Evolutionary conservation across 2,113 vertebrate genomes (phyloP), one percentile per base, ranked within the genome.

Genomic region (Brachyistius frenatus): DNA sequence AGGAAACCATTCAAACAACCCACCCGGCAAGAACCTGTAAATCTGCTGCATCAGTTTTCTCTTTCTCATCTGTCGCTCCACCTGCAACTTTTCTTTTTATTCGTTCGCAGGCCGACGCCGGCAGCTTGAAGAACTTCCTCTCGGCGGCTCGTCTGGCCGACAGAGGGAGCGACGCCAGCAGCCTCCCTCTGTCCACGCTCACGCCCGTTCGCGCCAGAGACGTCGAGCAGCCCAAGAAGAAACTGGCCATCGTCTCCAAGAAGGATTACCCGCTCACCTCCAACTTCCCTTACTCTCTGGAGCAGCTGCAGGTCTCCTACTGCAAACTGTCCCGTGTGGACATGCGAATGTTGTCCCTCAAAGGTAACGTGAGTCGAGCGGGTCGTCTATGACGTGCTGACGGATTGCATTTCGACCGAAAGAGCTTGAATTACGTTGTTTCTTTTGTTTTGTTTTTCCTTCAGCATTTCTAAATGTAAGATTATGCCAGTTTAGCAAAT

Each of bases 161-260:
- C 90, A 94, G 92, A 89, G 97, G 97, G 47, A 94, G 82, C 5
- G 91, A 96, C 66, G 5, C 91, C 0, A 94, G 90, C 47, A 87
- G 81, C 2, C 89, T 97, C 5, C 92, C 95, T 0, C 94, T 99
- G 57, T 96, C 96, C 39, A 87, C 95, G 0, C 90, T 97, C 52
- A 94, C 94, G 23, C 95, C 98, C 0, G 96, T 95, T 0, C 97
- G 97, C 8, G 95, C 95, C 73, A 94, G 95, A 0, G 98, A 99
- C 4, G 97, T 99, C 39, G 97, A 99, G 83, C 98, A 98, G 23
- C 97, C 96, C 35, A 98, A 96, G 94, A 95, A 96, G 64, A 99
- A 96, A 85, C 95, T 99, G 92, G 87, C 94, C 55, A 96, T 99
- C 32, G 92, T 95, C 5, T 98, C 96, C 23, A 97, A 94, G 89